Conservation (phyloP, 2,113 vertebrate genomes). For the Bostrychus sinensis region DNA sequence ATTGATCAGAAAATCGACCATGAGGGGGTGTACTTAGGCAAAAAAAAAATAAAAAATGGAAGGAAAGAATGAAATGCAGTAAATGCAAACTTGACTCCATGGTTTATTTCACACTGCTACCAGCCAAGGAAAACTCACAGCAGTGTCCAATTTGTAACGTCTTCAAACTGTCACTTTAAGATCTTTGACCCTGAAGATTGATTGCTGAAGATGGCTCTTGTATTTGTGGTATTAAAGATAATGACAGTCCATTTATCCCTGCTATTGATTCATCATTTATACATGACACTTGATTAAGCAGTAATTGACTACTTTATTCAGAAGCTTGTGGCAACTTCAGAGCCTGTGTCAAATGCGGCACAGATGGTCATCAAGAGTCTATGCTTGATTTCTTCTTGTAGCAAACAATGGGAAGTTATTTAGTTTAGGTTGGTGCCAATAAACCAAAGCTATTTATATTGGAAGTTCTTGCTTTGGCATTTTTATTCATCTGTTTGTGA, state of each 20-base stretch:
- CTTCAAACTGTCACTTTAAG: neutral
- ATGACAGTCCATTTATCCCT: constrained; percentile 23
- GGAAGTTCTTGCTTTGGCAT: too few species aligned
- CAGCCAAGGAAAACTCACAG: constrained; percentile 2
- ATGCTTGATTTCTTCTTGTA: neutral
- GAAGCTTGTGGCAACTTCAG: constrained; percentile 39
- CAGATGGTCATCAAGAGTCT: neutral
- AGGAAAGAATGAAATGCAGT: constrained; percentile 9
- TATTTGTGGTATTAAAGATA: constrained; percentile 39
- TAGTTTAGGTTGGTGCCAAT: too few species aligned
- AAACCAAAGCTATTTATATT: too few species aligned
- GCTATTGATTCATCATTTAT: constrained; percentile 39
- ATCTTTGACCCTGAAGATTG: constrained; percentile 33
- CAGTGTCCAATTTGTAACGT: neutral
- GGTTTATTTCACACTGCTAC: constrained; percentile 36
- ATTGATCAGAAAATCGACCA: constrained; percentile 49
- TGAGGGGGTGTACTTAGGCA: constrained; percentile 41
- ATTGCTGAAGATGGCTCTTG: constrained; percentile 6
- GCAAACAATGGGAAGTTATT: too few species aligned
- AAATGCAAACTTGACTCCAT: constrained; percentile 12
- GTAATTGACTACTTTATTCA: constrained; percentile 53
- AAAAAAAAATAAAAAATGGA: neutral
- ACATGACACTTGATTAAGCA: constrained; percentile 41
- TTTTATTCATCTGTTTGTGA: too few species aligned
- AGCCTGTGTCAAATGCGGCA: neutral